Conservation (phyloP, 2,797 vertebrate species). For the Phoeniculus purpureus region DNA sequence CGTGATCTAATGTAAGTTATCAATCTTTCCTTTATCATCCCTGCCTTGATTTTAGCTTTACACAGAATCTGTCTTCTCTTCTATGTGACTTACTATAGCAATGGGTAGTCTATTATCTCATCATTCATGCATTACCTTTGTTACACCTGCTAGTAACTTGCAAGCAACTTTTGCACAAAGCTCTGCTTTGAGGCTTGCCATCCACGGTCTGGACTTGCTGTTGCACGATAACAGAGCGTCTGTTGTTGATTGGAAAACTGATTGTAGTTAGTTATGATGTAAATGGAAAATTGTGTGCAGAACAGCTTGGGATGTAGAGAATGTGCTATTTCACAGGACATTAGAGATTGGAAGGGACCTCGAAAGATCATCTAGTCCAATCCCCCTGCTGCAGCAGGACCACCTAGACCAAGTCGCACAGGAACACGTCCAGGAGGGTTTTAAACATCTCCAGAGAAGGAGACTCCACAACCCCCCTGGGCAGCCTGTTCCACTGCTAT, state of each 20-base stretch:
- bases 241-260: conserved; percentile 65
- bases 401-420: too few relatives aligned
- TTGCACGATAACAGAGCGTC: conserved; percentile 39
- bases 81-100: background rate
- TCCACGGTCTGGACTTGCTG: conserved; percentile 16
- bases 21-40: background rate
- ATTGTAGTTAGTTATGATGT: conserved; percentile 70
- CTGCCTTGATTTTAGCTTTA: background rate
- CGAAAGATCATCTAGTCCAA: too few relatives aligned
- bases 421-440: too few relatives aligned
- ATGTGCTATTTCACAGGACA: background rate
- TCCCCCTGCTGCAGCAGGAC: too few relatives aligned
- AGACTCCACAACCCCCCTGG: too few relatives aligned
- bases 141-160: background rate
- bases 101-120: background rate
- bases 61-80: background rate
- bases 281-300: conserved; percentile 63
- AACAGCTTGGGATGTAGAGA: conserved; percentile 46
- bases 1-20: background rate
- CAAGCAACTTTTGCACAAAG: conserved; percentile 14
- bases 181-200: background rate
- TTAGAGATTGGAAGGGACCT: too few relatives aligned
- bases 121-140: background rate
- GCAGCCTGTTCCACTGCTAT: too few relatives aligned
- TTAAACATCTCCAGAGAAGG: too few relatives aligned